phyloP scores from a whole-genome alignment of 30 jellyfish, hydroid and myxozoan species.

The Cassiopea xamachana region DNA sequence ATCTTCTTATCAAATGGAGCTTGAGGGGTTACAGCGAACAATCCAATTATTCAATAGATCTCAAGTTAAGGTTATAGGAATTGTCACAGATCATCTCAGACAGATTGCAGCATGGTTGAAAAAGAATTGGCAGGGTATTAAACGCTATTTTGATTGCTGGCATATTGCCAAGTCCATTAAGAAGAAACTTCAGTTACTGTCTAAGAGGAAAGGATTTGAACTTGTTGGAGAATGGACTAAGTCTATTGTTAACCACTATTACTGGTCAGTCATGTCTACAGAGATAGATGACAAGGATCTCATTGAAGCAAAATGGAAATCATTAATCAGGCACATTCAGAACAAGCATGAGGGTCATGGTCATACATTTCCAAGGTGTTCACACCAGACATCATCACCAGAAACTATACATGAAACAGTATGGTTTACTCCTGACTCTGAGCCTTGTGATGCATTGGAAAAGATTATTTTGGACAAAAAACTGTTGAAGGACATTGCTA shows the following conservation, averaged over 20 bases:
- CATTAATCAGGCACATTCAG: slow-evolving; percentile 40
- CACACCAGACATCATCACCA: slow-evolving; percentile 44
- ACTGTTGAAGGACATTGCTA: slow-evolving; percentile 47
- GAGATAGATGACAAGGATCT: slow-evolving; percentile 50
- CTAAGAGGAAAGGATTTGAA: slow-evolving; percentile 32
- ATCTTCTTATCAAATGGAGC: slow-evolving; percentile 63
- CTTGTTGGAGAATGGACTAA: slow-evolving; percentile 47
- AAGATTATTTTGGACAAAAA: slow-evolving; percentile 36
- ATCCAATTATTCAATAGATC: slow-evolving; percentile 18
- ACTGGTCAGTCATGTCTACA: slow-evolving; percentile 74
- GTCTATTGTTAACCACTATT: slow-evolving; percentile 70
- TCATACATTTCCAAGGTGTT: slow-evolving; percentile 14
- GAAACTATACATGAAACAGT: slow-evolving; percentile 48
- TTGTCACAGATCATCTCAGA: slow-evolving; percentile 65
- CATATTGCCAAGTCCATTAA: slow-evolving; percentile 59
- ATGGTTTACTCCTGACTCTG: slow-evolving; percentile 63
- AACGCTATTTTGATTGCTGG: slow-evolving; percentile 71
- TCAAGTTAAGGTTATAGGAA: slow-evolving; percentile 42
- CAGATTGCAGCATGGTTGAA: slow-evolving; percentile 55
- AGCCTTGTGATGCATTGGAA: slow-evolving; percentile 61
- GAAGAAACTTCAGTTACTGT: slow-evolving; percentile 40
- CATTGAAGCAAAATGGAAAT: slow-evolving; percentile 37
- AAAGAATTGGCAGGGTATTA: slow-evolving; percentile 29
- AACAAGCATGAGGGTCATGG: slow-evolving; percentile 54
- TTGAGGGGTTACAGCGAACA: slow-evolving; percentile 32